Evolutionary conservation across 2,113 vertebrate species (phyloP).

Genomic region (Carettochelys insculpta): DNA sequence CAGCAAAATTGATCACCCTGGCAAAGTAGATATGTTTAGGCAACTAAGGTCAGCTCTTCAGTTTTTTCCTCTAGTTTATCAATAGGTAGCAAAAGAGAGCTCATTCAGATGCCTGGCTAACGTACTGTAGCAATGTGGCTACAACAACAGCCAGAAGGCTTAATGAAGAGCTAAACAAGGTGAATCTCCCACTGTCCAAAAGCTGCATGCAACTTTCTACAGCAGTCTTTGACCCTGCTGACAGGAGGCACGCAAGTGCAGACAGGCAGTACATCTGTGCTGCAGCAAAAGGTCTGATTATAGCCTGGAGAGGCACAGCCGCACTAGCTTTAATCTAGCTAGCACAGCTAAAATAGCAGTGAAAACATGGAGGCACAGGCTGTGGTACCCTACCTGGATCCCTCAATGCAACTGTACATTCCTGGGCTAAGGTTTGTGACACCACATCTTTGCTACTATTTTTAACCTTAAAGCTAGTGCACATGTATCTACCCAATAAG

Average conservation of each 20-base stretch:
- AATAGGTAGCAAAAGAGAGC: neutral
- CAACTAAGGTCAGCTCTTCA: neutral
- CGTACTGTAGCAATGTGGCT: neutral
- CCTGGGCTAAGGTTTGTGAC: too few relatives aligned
- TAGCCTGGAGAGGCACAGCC: too few relatives aligned
- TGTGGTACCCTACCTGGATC: too few relatives aligned
- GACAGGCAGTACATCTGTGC: too few relatives aligned
- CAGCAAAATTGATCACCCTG: too few relatives aligned
- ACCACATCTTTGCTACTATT: too few relatives aligned
- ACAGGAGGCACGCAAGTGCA: neutral
- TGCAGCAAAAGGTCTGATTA: too few relatives aligned
- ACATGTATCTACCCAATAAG: neutral
- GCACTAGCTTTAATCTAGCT: too few relatives aligned
- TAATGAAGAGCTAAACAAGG: neutral
- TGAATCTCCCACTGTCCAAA: neutral
- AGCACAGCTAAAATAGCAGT: too few relatives aligned
- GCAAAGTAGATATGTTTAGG: neutral
- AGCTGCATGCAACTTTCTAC: neutral
- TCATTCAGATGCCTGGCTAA: neutral
- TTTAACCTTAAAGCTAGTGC: too few relatives aligned
- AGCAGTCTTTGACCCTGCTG: neutral
- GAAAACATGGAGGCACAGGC: too few relatives aligned
- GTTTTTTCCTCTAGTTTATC: neutral
- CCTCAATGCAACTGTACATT: too few relatives aligned
- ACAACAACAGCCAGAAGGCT: neutral